Conservation (phyloP, 2,113 vertebrate species). For the Corydoras maculifer region DNA sequence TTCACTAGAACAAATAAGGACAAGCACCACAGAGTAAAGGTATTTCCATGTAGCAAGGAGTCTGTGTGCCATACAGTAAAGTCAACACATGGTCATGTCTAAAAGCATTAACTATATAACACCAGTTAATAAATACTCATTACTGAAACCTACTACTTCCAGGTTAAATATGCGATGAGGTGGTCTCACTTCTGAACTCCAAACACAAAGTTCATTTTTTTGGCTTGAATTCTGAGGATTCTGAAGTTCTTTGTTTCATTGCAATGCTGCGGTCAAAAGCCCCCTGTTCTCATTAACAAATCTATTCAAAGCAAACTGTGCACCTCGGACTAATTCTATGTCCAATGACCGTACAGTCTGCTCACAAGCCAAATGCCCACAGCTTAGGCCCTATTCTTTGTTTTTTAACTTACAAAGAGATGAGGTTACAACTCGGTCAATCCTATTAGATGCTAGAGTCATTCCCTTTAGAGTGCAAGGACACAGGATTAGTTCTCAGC, state of each 20-base stretch:
- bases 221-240: background rate
- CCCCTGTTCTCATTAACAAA: conserved; percentile 52
- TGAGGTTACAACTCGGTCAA: conserved; percentile 50
- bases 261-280: conserved; percentile 23
- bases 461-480: conserved; percentile 29
- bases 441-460: conserved; percentile 52
- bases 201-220: background rate
- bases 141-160: too few relatives aligned
- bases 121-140: too few relatives aligned
- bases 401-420: conserved; percentile 48
- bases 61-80: too few relatives aligned
- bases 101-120: too few relatives aligned
- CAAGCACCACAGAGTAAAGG: too few relatives aligned
- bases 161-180: too few relatives aligned
- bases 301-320: conserved; percentile 48
- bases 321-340: conserved; percentile 37
- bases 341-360: conserved; percentile 46
- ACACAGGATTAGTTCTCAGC: conserved; percentile 36
- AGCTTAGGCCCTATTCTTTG: conserved; percentile 46
- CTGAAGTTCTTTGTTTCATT: background rate
- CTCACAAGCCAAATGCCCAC: conserved; percentile 52
- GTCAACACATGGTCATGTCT: too few relatives aligned
- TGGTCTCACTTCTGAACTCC: too few relatives aligned
- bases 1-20: too few relatives aligned
- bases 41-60: too few relatives aligned